Conservation (phyloP, 2,888 invertebrate genomes). For the Agrochola circellaris region DNA sequence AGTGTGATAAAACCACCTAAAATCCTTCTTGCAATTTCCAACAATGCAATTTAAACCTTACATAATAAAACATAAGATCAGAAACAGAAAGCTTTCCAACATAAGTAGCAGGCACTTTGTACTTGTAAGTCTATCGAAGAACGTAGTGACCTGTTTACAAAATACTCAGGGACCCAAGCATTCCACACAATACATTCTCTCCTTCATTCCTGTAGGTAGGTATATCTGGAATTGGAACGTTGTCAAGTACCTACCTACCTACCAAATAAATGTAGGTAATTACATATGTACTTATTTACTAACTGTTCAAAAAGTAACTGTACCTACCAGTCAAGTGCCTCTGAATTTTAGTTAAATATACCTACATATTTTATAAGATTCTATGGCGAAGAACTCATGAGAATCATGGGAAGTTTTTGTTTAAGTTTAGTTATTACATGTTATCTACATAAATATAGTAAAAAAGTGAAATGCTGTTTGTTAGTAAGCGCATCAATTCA, state of each 20-base stretch:
- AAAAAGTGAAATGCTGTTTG: no score
- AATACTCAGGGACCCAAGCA: constrained; percentile 45
- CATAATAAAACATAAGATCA: constrained; percentile 11
- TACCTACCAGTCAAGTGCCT: background rate
- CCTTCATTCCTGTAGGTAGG: constrained; percentile 38
- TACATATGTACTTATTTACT: background rate
- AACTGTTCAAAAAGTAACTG: background rate
- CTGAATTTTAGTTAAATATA: background rate
- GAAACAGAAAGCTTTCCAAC: constrained; percentile 37
- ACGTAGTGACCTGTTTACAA: constrained; percentile 53
- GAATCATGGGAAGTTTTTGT: background rate
- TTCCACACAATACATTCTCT: constrained; percentile 51
- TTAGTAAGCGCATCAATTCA: no score
- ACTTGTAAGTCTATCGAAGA: constrained; percentile 53
- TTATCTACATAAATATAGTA: background rate
- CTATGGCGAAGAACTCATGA: background rate
- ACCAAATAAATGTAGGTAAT: constrained; percentile 1
- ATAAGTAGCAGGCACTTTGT: constrained; percentile 43
- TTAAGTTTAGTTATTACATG: background rate
- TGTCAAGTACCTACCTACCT: constrained; percentile 13
- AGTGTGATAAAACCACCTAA: constrained; percentile 30
- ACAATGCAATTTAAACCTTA: constrained; percentile 33
- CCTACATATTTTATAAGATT: background rate
- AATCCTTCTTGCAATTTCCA: background rate
- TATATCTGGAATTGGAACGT: constrained; percentile 37